phyloP scores from a whole-genome alignment of 2,113 vertebrate species.

The Larimichthys polyactis region DNA sequence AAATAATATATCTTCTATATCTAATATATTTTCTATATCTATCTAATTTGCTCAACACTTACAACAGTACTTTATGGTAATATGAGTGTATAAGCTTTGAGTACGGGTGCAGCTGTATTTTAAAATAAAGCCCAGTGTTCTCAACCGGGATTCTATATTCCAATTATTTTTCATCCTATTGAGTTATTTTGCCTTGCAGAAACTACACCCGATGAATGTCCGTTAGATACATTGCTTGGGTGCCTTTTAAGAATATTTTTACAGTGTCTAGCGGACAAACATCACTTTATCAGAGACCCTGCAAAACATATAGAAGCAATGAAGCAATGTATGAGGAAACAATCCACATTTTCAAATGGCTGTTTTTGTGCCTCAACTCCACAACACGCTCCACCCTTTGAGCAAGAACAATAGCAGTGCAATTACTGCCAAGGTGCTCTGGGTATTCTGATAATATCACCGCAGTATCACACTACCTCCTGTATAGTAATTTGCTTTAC shows the following conservation, averaged over 20 bases:
- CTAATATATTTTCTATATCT: conserved; percentile 11
- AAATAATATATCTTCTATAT: conserved; percentile 32
- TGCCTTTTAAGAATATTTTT: not conserved
- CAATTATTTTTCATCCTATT: not conserved
- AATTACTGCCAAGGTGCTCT: conserved; percentile 49
- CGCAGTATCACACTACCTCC: conserved; percentile 26
- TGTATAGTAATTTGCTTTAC: conserved; percentile 34
- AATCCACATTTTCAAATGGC: conserved; percentile 15
- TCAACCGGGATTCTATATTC: not conserved
- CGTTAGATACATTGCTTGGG: not conserved
- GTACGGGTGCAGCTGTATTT: not conserved
- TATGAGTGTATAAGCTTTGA: not conserved
- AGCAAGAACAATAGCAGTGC: conserved; percentile 38
- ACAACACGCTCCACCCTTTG: conserved; percentile 19
- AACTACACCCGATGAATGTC: not conserved
- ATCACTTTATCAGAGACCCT: not conserved
- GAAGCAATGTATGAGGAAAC: conserved; percentile 1
- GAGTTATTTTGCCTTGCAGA: not conserved
- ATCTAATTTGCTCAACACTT: conserved; percentile 24
- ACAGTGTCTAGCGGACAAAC: not conserved
- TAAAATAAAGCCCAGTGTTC: not conserved
- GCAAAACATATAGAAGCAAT: not conserved
- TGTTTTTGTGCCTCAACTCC: conserved; percentile 17
- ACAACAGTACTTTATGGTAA: not conserved
- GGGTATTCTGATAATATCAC: conserved; percentile 44